Conservation (phyloP, 2,888 invertebrate genomes). For the Stenurella melanura region DNA sequence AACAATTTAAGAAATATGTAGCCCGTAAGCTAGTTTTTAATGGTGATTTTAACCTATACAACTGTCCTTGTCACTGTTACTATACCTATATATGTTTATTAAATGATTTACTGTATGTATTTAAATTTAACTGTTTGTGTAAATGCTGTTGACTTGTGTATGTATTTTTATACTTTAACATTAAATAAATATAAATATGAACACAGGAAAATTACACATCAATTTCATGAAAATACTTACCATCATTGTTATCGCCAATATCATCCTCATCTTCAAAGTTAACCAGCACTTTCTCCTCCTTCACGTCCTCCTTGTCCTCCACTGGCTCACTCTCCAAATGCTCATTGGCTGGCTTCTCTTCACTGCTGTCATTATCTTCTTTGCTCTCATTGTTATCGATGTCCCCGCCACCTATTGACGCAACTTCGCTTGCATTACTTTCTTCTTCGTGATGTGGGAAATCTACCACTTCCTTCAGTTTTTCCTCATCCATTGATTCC, state of each 20-base stretch:
- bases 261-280: slow-evolving; percentile 45
- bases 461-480: slow-evolving; percentile 44
- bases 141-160: no score
- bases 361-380: slow-evolving; percentile 15
- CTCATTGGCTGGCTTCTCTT: slow-evolving; percentile 30
- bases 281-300: slow-evolving; percentile 33
- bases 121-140: no score
- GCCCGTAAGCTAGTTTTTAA: no score
- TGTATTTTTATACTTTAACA: no score
- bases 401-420: slow-evolving; percentile 5
- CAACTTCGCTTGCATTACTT: slow-evolving; percentile 19
- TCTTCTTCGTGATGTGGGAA: slow-evolving; percentile 21
- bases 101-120: no score
- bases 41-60: no score
- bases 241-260: slow-evolving; percentile 26
- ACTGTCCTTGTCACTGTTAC: no score
- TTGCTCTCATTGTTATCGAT: slow-evolving; percentile 29
- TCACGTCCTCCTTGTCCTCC: slow-evolving; percentile 39
- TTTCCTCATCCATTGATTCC: slow-evolving; percentile 57
- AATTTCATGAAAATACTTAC: neutral
- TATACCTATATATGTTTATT: no score
- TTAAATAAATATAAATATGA: no score
- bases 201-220: no score
- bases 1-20: no score
- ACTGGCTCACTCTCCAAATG: slow-evolving; percentile 40